These are phyloP conservation scores for Oxystoma pomonae DNA, from an alignment of 2,888 invertebrate genomes.

Conservation along the genomic window DNA sequence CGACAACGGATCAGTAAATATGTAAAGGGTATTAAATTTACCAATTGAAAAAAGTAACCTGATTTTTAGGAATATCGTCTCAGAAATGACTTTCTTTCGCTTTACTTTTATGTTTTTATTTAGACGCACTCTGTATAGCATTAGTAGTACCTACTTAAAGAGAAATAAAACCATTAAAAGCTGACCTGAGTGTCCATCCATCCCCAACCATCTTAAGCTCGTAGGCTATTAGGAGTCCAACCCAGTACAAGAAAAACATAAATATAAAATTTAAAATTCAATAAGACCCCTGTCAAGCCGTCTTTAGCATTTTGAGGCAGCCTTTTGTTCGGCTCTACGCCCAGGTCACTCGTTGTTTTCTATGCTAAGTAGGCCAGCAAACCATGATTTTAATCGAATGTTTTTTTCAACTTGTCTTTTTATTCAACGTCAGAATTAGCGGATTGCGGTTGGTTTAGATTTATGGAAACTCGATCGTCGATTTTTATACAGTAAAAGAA, in stretches of 20 bases:
- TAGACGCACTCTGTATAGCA: too few species aligned
- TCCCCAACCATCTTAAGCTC: neutral
- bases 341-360: slow-evolving; percentile 9
- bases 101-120: too few species aligned
- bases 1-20: too few species aligned
- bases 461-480: too few species aligned
- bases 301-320: slow-evolving; percentile 22
- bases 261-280: slow-evolving; percentile 25
- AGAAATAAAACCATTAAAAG: neutral
- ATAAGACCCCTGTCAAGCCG: slow-evolving; percentile 22
- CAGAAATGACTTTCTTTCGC: too few species aligned
- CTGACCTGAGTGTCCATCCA: neutral
- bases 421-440: slow-evolving; percentile 4
- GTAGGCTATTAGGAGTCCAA: neutral
- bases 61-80: too few species aligned
- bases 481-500: too few species aligned
- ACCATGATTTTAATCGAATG: slow-evolving; percentile 13
- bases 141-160: neutral
- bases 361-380: slow-evolving; percentile 19
- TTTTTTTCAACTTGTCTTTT: slow-evolving; percentile 13
- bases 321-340: slow-evolving; percentile 21
- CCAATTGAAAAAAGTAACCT: too few species aligned
- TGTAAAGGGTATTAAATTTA: too few species aligned
- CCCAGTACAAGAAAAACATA: slow-evolving; percentile 11
- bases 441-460: too few species aligned